phyloP scores from a whole-genome alignment of 2,888 invertebrate genomes.

The Prostheceraeus crozeri region DNA sequence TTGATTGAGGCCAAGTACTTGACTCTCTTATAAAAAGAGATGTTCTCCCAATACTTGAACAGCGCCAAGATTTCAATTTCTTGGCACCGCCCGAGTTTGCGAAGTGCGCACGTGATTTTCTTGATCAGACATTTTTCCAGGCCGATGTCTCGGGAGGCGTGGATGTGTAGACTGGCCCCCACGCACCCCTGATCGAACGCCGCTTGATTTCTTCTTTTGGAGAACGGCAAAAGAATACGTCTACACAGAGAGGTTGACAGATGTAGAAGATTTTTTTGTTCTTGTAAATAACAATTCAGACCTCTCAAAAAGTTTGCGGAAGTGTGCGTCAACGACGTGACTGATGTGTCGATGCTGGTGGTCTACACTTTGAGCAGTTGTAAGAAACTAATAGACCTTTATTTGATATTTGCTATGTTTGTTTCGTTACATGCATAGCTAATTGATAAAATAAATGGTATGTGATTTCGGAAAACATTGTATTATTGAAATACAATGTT shows the following conservation, averaged over 20 bases:
- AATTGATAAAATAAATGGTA: no score
- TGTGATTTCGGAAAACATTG: no score
- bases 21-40: slow-evolving; percentile 6
- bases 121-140: slow-evolving; percentile 24
- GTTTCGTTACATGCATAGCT: no score
- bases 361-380: slow-evolving; percentile 13
- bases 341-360: slow-evolving; percentile 10
- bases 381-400: no score
- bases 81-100: slow-evolving; percentile 8
- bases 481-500: no score
- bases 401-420: no score
- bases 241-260: slow-evolving; percentile 9
- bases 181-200: neutral
- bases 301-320: slow-evolving; percentile 8
- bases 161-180: slow-evolving; percentile 11
- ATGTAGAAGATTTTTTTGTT: slow-evolving; percentile 22
- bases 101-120: neutral
- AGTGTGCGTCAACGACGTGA: slow-evolving; percentile 3
- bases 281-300: slow-evolving; percentile 8
- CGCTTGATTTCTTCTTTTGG: neutral
- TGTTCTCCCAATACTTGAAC: slow-evolving; percentile 13
- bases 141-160: neutral
- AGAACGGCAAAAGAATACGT: neutral
- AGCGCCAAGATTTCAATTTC: neutral
- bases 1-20: neutral